Evolutionary conservation across 2,113 vertebrate genomes (phyloP).

Genomic region (Daboia siamensis): DNA sequence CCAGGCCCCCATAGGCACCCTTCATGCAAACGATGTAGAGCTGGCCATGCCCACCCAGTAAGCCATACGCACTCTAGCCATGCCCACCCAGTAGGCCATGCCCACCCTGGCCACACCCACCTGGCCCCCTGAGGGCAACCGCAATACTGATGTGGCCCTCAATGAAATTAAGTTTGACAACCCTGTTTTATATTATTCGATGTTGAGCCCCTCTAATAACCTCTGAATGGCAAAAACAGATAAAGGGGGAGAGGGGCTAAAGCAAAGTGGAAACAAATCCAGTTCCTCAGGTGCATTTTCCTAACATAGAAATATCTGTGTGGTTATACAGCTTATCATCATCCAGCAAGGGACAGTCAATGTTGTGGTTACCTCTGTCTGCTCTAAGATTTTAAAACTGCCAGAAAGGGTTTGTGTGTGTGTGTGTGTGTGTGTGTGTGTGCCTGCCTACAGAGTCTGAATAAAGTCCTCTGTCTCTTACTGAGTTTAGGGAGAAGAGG

Average conservation of each 20-base stretch:
- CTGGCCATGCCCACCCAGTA: too few relatives aligned
- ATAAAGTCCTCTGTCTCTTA: conserved; percentile 50
- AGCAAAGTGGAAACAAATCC: conserved; percentile 67
- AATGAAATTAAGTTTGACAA: too few relatives aligned
- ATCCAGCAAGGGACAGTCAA: conserved; percentile 66
- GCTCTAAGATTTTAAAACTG: conserved; percentile 52
- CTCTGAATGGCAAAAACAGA: conserved; percentile 11
- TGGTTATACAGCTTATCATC: conserved; percentile 75
- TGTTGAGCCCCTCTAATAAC: conserved; percentile 54
- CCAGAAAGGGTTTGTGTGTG: conserved; percentile 65
- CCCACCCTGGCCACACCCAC: too few relatives aligned
- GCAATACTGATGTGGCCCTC: too few relatives aligned
- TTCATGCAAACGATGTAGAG: too few relatives aligned
- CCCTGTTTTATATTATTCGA: conserved; percentile 54
- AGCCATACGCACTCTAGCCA: too few relatives aligned
- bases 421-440: conserved; percentile 53
- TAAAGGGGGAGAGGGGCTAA: conserved; percentile 58
- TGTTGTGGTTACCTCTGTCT: conserved; percentile 69
- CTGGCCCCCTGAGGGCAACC: too few relatives aligned
- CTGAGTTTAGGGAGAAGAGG: conserved; percentile 37
- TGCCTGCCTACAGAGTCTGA: conserved; percentile 63
- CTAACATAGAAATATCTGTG: conserved; percentile 69
- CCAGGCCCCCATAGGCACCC: too few relatives aligned
- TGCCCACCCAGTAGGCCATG: too few relatives aligned
- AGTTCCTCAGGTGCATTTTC: conserved; percentile 70